Base-by-base conservation (phyloP, 30 jellyfish, hydroid and myxozoan genomes). In the Mastigias papua region DNA sequence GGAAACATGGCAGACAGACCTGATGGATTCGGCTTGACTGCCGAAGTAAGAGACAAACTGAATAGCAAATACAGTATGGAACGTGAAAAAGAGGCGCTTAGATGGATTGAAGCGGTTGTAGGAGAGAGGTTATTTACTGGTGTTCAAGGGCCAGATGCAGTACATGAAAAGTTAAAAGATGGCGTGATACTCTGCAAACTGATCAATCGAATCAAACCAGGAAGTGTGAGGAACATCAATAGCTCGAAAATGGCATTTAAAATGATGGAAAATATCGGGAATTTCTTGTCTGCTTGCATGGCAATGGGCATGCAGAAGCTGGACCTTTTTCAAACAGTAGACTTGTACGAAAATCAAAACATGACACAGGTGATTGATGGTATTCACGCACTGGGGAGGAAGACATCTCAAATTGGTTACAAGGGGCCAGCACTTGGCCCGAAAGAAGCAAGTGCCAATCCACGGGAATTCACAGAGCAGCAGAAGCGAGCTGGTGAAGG, bases 361-460 rank as follows among this genome's bases (percentile, higher is more conserved):
- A 95, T 95, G 99, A 61, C 84, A n/a, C 98, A 97, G 51, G 99
- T 95, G 5, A 82, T 95, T 46, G 91, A 76, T 60, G 97, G 94
- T 17, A 76, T 95, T 20, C 97, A 82, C 42, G 97, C 99, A 21
- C 69, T 95, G 31, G 98, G 97, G 29, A 74, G 99, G 74, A 85
- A 80, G 76, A 97, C 97, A 4, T 73, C 78, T 27, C 23, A 31
- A 28, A 37, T 54, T 7, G 91, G 96, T 19, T 86, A 30, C 76
- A 48, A 74, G 5, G 98, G 94, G 0, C 96, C 92, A 20, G 97
- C 87, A 60, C 72, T 93, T 10, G 92, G 80, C 37, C 83, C 87
- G 87, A 93, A 65, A 81, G 79, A 34, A 73, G 82, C 80, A 77
- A 94, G 50, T 27, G 78, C 80, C 5, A 58, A 58, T 82, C 80